Evolutionary conservation across 2,888 invertebrate genomes (phyloP), one percentile per base, ranked within the genome.

Genomic region (Dryadula phaetusa): DNA sequence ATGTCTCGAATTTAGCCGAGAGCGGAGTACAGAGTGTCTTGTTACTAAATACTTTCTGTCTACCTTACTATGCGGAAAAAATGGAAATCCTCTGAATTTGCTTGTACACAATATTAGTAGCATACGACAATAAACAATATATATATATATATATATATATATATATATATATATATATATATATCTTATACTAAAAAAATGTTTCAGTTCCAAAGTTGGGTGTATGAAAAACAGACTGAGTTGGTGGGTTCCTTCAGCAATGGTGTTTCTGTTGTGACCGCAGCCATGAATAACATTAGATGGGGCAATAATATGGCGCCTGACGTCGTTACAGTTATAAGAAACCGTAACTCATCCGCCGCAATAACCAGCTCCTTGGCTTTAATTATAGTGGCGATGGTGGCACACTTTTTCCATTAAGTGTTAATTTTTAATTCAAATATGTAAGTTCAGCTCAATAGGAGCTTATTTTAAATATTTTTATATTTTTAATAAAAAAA

Each of bases 151-250:
- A n/a, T n/a, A n/a, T n/a, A n/a, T n/a, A n/a, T n/a, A n/a, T n/a
- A n/a, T n/a, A n/a, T n/a, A n/a, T n/a, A n/a, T n/a, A n/a, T n/a
- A n/a, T n/a, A n/a, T n/a, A n/a, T n/a, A n/a, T n/a, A n/a, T n/a
- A n/a, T n/a, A n/a, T n/a, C n/a, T n/a, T n/a, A n/a, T n/a, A n/a
- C n/a, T n/a, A n/a, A n/a, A n/a, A n/a, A n/a, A 56, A 20, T 49
- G 20, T 72, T 70, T 14, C 82, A 92, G 92, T 89, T 90, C 84
- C 89, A 89, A 77, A 20, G 65, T 0, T 92, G 90, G 90, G 70
- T 83, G 1, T 89, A 85, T 72, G 20, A 58, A 0, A 82, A 85
- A 67, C 91, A 92, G 72, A 3, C 81, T 0, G 76, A 72, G 0
- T 75, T 90, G 7, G 81, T 69, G 1, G 74, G 70, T 0, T 81